phyloP scores from a whole-genome alignment of 2,888 invertebrate genomes.

The Sarcophaga subvicina region DNA sequence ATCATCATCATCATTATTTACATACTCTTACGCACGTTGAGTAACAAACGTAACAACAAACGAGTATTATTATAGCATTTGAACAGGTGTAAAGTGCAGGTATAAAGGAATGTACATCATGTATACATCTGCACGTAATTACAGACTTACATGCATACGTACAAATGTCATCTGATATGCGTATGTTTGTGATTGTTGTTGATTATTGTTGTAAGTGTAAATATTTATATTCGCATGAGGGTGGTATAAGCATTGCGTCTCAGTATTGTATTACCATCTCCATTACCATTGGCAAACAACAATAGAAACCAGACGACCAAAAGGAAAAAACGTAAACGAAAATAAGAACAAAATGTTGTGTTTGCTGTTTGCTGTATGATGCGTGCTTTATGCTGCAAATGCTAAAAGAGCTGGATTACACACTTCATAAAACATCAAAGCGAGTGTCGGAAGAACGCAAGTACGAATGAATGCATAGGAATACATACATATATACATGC shows the following conservation, averaged over 20 bases:
- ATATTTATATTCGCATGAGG: conserved; percentile 19
- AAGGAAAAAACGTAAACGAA: conserved; percentile 16
- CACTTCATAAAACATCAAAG: conserved; percentile 63
- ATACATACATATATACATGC: too few species aligned
- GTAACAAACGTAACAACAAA: too few species aligned
- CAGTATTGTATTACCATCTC: not conserved
- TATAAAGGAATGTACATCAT: not conserved
- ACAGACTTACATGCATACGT: conserved; percentile 6
- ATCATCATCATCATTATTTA: not conserved
- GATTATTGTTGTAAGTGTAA: not conserved
- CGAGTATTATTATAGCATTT: not conserved
- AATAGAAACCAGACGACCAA: not conserved
- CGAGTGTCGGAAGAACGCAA: conserved; percentile 43
- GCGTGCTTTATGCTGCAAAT: not conserved
- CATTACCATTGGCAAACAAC: conserved; percentile 46
- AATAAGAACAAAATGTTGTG: conserved; percentile 28
- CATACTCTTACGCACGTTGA: not conserved
- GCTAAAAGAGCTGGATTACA: conserved; percentile 48
- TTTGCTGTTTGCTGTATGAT: not conserved
- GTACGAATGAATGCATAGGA: conserved; percentile 22
- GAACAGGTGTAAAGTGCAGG: not conserved
- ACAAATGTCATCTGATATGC: conserved; percentile 1
- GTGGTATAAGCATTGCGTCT: not conserved
- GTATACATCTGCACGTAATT: not conserved
- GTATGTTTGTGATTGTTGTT: not conserved